A percentile compares a stretch with the other conserved stretches of the same genome.
These are phyloP conservation scores for Mesorhabditis belari DNA, from an alignment of 2,888 invertebrate genomes.

Conservation along the genomic window DNA sequence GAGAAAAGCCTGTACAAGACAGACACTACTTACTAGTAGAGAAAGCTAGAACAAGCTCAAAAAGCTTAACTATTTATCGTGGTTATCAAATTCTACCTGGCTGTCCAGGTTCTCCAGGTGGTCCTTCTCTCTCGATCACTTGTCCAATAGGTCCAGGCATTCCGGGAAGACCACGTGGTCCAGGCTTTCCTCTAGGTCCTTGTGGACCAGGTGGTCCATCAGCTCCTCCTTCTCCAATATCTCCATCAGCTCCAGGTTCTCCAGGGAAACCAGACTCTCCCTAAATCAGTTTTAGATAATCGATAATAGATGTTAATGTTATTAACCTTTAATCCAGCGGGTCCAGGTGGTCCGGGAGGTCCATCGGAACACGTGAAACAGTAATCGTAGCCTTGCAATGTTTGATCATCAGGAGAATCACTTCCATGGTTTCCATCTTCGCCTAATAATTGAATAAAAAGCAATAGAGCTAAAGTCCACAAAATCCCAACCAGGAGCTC, in stretches of 20 bases:
- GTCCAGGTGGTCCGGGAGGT: slow-evolving; percentile 15
- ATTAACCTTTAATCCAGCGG: slow-evolving; percentile 24
- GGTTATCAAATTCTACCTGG: slow-evolving; percentile 11
- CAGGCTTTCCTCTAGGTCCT: slow-evolving; percentile 9
- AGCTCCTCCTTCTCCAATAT: slow-evolving; percentile 30
- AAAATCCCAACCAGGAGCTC: not conserved
- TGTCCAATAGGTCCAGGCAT: slow-evolving; percentile 16
- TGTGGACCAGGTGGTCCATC: slow-evolving; percentile 14
- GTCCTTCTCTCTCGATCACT: slow-evolving; percentile 14
- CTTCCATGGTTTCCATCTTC: slow-evolving; percentile 12
- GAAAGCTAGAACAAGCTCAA: too few species aligned
- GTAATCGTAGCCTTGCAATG: not conserved
- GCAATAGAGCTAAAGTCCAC: not conserved
- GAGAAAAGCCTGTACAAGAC: too few species aligned
- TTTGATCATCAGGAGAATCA: slow-evolving; percentile 6
- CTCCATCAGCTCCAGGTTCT: slow-evolving; percentile 26
- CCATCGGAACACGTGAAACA: slow-evolving; percentile 14
- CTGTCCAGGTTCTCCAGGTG: slow-evolving; percentile 18
- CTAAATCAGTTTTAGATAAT: not conserved
- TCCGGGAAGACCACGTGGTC: slow-evolving; percentile 33
- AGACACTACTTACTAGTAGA: too few species aligned
- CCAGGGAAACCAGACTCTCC: slow-evolving; percentile 14
- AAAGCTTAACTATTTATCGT: too few species aligned
- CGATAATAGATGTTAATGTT: not conserved
- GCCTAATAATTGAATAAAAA: not conserved